These are phyloP conservation scores for Lithophane semibrunnea DNA, from an alignment of 2,888 invertebrate genomes.

Conservation along the genomic window DNA sequence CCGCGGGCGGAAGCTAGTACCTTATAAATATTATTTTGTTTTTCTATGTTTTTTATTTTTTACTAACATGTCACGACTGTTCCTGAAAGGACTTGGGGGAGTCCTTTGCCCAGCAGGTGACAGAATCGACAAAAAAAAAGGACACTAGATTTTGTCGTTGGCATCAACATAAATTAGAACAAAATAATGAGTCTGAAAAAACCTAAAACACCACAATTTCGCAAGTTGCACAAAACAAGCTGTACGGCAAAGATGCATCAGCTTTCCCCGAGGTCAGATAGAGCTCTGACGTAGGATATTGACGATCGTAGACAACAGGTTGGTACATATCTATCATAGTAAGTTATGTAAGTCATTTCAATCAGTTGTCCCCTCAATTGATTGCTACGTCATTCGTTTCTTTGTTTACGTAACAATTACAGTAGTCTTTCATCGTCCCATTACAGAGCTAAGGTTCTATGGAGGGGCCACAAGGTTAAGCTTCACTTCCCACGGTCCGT, in stretches of 20 bases:
- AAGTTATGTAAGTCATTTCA: constrained; percentile 32
- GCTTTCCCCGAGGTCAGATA: constrained; percentile 35
- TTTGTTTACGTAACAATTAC: constrained; percentile 1
- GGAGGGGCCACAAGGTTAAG: too few species aligned
- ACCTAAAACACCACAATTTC: neutral
- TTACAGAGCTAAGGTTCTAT: neutral
- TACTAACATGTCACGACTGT: neutral
- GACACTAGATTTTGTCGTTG: neutral
- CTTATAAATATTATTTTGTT: too few species aligned
- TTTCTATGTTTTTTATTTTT: neutral
- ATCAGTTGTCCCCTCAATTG: constrained; percentile 36
- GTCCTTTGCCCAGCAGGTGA: neutral
- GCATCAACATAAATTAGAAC: neutral
- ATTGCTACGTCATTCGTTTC: constrained; percentile 1
- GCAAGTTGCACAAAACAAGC: constrained; percentile 7
- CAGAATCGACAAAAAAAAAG: neutral
- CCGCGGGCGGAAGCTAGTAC: too few species aligned
- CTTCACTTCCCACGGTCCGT: too few species aligned
- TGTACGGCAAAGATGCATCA: constrained; percentile 40
- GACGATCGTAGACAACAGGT: constrained; percentile 48
- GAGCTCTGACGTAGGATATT: constrained; percentile 40
- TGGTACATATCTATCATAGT: constrained; percentile 13
- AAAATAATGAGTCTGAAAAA: neutral
- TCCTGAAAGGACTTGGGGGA: neutral
- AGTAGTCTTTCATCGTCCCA: too few species aligned